Conservation (phyloP, 1,140 invertebrate genomes). For the Scaptomyza hsui region DNA sequence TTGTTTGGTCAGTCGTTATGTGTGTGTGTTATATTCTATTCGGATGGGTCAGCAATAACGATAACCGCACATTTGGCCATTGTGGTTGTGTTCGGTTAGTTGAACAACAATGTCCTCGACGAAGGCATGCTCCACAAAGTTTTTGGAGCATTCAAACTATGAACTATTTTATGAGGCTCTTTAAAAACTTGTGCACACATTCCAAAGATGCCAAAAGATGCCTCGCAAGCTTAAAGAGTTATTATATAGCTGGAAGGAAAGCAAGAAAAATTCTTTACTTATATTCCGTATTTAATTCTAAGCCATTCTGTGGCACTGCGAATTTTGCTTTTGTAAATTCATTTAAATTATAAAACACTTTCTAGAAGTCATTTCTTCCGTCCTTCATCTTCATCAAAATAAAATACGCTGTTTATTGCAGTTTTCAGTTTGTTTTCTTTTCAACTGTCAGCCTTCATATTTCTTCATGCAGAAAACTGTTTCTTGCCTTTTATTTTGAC, state of each 20-base stretch:
- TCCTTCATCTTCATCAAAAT: background rate
- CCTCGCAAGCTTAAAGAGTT: background rate
- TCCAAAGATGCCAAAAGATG: background rate
- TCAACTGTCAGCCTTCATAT: slow-evolving; percentile 7
- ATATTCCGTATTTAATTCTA: background rate
- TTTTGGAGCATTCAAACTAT: background rate
- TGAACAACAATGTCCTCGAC: slow-evolving; percentile 1
- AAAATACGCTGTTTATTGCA: slow-evolving; percentile 1
- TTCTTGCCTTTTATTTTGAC: slow-evolving; percentile 10
- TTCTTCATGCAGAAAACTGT: slow-evolving; percentile 3
- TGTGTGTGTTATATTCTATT: slow-evolving; percentile 3
- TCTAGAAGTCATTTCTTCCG: background rate
- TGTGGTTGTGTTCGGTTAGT: background rate
- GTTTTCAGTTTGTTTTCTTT: background rate
- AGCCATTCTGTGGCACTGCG: background rate
- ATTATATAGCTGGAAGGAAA: background rate
- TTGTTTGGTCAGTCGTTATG: background rate
- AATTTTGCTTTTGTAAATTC: slow-evolving; percentile 6
- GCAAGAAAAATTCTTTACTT: background rate
- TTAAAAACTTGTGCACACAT: slow-evolving; percentile 3
- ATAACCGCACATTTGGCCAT: slow-evolving; percentile 22
- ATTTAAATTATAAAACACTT: background rate
- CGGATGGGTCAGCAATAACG: slow-evolving; percentile 19
- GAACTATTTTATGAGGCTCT: background rate
- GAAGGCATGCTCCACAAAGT: slow-evolving; percentile 6